phyloP scores from a whole-genome alignment of 2,113 vertebrate genomes.

The Siniperca knerii region DNA sequence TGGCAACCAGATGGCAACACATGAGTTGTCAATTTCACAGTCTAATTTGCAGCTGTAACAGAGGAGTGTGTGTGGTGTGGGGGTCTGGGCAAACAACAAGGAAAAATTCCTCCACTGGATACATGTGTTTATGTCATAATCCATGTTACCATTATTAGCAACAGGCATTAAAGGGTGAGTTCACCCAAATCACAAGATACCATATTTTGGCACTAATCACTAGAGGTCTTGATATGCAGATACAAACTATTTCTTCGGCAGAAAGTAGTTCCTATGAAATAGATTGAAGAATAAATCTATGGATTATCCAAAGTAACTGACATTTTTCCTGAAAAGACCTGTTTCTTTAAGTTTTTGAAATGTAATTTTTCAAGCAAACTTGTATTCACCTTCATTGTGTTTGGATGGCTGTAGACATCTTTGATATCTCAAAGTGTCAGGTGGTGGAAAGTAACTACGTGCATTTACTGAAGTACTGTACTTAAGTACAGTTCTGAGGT shows the following conservation, averaged over 20 bases:
- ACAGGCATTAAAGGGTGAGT: not conserved
- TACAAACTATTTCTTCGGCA: not conserved
- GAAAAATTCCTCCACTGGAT: conserved; percentile 40
- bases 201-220: not conserved
- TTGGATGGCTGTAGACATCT: not conserved
- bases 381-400: not conserved
- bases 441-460: no score
- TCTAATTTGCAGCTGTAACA: conserved; percentile 81
- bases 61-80: conserved; percentile 25
- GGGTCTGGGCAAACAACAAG: conserved; percentile 32
- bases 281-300: not conserved
- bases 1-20: conserved; percentile 82
- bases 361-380: not conserved
- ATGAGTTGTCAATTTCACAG: conserved; percentile 82
- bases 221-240: not conserved
- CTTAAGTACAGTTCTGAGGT: no score
- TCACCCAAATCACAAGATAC: not conserved
- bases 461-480: no score
- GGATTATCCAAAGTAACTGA: not conserved
- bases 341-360: not conserved
- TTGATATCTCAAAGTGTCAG: not conserved
- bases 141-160: not conserved
- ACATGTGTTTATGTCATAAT: conserved; percentile 6
- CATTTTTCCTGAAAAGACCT: no score
- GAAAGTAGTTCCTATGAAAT: not conserved